phyloP scores from a whole-genome alignment of 1,140 invertebrate genomes.

The Hycleus phaleratus region DNA sequence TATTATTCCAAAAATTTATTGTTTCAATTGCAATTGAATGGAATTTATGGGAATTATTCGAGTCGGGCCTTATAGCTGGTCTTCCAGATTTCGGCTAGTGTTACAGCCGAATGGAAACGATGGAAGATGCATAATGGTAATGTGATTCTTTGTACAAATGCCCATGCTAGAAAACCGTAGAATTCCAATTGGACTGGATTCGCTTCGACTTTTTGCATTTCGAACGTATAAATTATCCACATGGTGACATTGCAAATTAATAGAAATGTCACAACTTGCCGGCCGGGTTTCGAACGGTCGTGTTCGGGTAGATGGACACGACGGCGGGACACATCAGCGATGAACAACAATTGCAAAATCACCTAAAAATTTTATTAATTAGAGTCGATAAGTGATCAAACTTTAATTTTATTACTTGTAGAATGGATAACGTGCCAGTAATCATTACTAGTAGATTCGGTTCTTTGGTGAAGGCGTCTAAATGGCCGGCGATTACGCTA shows the following conservation, averaged over 20 bases:
- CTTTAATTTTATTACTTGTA: conserved; percentile 54
- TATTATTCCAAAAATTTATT: conserved; percentile 1
- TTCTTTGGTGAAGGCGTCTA: conserved; percentile 74
- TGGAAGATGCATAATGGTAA: conserved; percentile 95
- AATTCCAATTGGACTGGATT: conserved; percentile 88
- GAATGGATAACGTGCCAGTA: conserved; percentile 75
- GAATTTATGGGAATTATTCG: conserved; percentile 49
- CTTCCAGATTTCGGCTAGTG: conserved; percentile 96
- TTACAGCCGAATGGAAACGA: conserved; percentile 93
- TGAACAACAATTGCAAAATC: conserved; percentile 87
- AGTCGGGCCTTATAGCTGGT: conserved; percentile 89
- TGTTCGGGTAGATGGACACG: conserved; percentile 85
- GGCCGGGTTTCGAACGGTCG: conserved; percentile 85
- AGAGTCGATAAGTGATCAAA: neutral
- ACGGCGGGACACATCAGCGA: conserved; percentile 85
- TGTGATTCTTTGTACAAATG: conserved; percentile 86
- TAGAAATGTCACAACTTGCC: conserved; percentile 91
- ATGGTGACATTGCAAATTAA: conserved; percentile 91
- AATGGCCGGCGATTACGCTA: conserved; percentile 82
- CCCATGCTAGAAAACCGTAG: conserved; percentile 91
- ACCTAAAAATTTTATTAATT: conserved; percentile 49
- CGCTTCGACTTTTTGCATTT: conserved; percentile 85
- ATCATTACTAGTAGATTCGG: conserved; percentile 85
- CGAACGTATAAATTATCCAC: conserved; percentile 94
- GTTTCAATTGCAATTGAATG: neutral